Evolutionary conservation across 2,888 invertebrate species (phyloP), one percentile per base, ranked within the genome.

Genomic region (Hypsopygia costalis): DNA sequence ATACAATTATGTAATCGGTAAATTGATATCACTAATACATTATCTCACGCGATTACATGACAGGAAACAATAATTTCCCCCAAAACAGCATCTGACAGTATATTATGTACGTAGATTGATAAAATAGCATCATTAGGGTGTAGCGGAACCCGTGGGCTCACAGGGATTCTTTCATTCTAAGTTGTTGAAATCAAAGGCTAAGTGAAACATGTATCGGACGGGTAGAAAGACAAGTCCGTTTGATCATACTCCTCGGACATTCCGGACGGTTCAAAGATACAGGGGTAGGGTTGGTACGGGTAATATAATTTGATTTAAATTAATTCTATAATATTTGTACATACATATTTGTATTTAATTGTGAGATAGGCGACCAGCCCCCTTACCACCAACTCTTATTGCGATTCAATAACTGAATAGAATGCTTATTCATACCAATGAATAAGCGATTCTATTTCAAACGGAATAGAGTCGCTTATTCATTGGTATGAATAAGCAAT

Each of bases 201-300:
- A 36, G 29, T 27, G 6, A 36, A 38, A 43, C 38, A 40, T 40
- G n/a, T 7, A 35, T 35, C 5, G 22, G 22, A 4, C 7, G 12
- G 3, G 20, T 20, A 8, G 40, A 35, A 30, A 35, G 34, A 43
- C 27, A 30, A 11, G 35, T 35, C 46, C 62, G 61, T 75, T 76
- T 76, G 70, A 80, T 77, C 70, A 51, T 55, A 46, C 46, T 47
- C 53, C 47, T 52, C 58, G 56, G 62, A 62, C 56, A 53, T 59
- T 52, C 58, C 52, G 44, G 49, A 68, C 71, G 68, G 69, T 72
- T 75, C 69, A 67, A 69, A 74, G 69, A 16, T n/a, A n/a, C 16
- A 16, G 16, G 16, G 16, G 16, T 16, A 16, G 16, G 16, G n/a
- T n/a, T n/a, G n/a, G n/a, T n/a, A n/a, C n/a, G n/a, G n/a, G n/a